These are phyloP conservation scores for Spatula versicolor DNA, from an alignment of 2,797 vertebrate species.

Conservation along the genomic window DNA sequence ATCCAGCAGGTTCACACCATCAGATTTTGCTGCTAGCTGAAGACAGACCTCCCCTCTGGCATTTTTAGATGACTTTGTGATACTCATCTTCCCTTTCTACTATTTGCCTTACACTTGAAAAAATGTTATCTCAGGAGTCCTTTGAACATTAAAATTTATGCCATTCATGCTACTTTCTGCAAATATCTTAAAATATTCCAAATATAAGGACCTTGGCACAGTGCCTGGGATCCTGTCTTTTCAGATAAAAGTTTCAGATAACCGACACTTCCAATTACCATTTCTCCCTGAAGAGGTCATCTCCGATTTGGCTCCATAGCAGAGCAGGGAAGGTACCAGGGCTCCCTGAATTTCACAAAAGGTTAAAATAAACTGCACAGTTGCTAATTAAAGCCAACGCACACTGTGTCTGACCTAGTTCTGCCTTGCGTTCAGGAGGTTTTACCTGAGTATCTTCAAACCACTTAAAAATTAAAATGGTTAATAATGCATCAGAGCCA, in stretches of 20 bases:
- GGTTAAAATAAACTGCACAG: conserved; percentile 13
- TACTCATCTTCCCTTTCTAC: conserved; percentile 53
- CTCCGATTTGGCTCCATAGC: conserved; percentile 29
- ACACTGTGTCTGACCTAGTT: conserved; percentile 61
- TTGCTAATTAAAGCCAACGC: conserved; percentile 46
- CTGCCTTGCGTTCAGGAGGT: conserved; percentile 45
- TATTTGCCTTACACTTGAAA: conserved; percentile 35
- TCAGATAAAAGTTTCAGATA: conserved; percentile 68
- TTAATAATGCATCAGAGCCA: conserved; percentile 54
- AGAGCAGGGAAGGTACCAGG: background rate
- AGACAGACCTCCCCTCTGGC: background rate
- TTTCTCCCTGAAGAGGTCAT: conserved; percentile 71
- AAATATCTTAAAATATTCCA: conserved; percentile 68
- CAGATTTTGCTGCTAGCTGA: background rate
- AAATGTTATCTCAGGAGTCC: conserved; percentile 47
- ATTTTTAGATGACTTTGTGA: conserved; percentile 39
- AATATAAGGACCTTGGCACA: conserved; percentile 61
- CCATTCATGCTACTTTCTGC: conserved; percentile 39
- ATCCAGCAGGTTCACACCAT: background rate
- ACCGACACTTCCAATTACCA: conserved; percentile 74
- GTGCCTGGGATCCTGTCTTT: conserved; percentile 66
- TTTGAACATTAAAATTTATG: conserved; percentile 65
- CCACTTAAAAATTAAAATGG: conserved; percentile 30
- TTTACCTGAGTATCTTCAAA: conserved; percentile 25
- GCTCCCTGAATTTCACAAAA: conserved; percentile 53